A percentile compares a stretch with the other conserved stretches of the same genome.
These are phyloP conservation scores for Pangasius mekongensis DNA, from an alignment of 2,797 vertebrate species.

Conservation along the genomic window DNA sequence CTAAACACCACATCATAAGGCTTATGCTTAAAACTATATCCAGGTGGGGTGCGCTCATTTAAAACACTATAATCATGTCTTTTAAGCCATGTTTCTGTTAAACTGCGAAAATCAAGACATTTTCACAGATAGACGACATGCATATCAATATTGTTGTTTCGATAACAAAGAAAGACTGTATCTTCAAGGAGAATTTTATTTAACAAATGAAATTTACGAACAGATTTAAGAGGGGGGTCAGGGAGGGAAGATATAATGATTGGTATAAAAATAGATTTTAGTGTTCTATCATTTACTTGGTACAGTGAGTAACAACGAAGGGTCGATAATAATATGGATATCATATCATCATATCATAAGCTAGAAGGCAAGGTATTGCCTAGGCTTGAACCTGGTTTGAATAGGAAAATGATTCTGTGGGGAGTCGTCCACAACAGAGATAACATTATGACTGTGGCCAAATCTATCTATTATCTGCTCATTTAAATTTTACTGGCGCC, in stretches of 20 bases:
- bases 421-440: background rate
- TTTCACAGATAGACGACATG: background rate
- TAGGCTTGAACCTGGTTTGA: conserved; percentile 15
- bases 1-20: background rate
- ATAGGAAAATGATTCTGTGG: conserved; percentile 8
- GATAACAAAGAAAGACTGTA: background rate
- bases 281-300: background rate
- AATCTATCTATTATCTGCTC: background rate
- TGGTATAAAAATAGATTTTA: background rate
- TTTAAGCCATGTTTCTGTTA: background rate
- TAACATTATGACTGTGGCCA: background rate
- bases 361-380: background rate
- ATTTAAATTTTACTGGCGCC: conserved; percentile 10
- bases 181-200: background rate
- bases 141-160: background rate
- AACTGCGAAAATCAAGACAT: background rate
- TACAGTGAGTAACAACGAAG: background rate
- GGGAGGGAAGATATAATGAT: background rate
- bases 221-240: background rate
- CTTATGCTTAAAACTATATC: background rate
- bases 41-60: background rate
- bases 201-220: background rate
- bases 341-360: background rate
- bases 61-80: background rate
- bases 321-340: background rate